Base-by-base conservation (phyloP, 2,797 vertebrate genomes). In the Iguana delicatissima region DNA sequence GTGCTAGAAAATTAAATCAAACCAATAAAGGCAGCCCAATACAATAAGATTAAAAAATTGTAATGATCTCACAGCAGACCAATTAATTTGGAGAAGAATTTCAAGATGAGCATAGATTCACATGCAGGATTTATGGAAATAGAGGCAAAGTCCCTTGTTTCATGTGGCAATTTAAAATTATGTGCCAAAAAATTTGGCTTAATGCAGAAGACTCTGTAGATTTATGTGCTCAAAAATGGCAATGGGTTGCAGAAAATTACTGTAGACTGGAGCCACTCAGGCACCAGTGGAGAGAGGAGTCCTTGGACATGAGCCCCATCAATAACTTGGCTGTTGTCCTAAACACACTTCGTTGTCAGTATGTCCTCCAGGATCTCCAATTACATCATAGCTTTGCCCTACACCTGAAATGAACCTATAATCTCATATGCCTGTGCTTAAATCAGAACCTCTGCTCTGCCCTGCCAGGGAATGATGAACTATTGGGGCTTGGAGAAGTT, bases 61-160 rank as follows among this genome's bases (percentile, higher is more conserved):
- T 59, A 85, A 87, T 29, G 74, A 80, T 88, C 9, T 80, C 62
- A 91, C 9, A 42, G 64, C 80, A 89, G 62, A 50, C 7, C 84
- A 86, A 89, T 89, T 90, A 93, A 86, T 87, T 80, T 50, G 73
- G 72, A 69, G 67, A 3, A 86, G 83, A 91, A 89, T 92, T 93
- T 91, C 0, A 6, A 92, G 92, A 73, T 0, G 0, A 89, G 84
- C 87, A 74, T 14, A 85, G 52, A 55, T 42, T 80, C 35, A 59
- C 69, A 82, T 35, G 1, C 0, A 0, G 16, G 89, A 91, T 89
- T 91, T 88, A 82, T 87, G 80, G 0, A 42, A 92, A 84, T 32
- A 18, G 24, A 6, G 14, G 74, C 55, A 92, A 91, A 85, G 72
- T 38, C 42, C 29, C 64, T 6, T 32, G 87, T 62, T 93, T 32